Evolutionary conservation across 2,113 vertebrate species (phyloP), one percentile per base, ranked within the genome.

Genomic region (Tilapia sparmanii): DNA sequence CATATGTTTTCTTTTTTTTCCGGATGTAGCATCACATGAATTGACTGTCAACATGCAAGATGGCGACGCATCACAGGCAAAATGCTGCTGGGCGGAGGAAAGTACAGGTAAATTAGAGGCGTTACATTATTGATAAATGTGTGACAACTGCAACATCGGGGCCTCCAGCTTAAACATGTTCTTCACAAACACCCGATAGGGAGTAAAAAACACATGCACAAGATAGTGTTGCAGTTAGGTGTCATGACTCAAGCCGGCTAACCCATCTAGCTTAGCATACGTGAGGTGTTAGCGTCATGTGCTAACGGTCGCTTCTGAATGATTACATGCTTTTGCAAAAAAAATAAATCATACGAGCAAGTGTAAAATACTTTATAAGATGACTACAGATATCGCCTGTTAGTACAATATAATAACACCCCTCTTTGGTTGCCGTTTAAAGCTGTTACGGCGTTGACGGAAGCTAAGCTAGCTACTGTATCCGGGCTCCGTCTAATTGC

Each of bases 11-110:
- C 68, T 85, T 90, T 76, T 91, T 89, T 89, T 87, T 57, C 92
- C 96, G 97, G 98, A 99, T 96, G 94, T 98, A 96, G 97, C 96
- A 84, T 95, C 94, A 95, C 92, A 96, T 95, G 82, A 86, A 86
- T 87, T 91, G 91, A 95, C 96, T 98, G 98, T 98, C 98, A 99
- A 99, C 98, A 99, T 98, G 98, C 96, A 99, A 99, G 97, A 99
- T 99, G 98, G 98, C 98, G 96, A 97, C 98, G 52, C 98, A 98
- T 98, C 98, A 99, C 96, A 97, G 98, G 96, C 98, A 99, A 96
- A 99, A 99, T 96, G 97, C 98, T 94, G 98, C 98, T 90, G 98
- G 98, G 96, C 98, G 98, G 95, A 97, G 98, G 95, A 99, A 99
- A 98, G 98, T 99, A 50, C 98, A 98, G 97, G 98, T 98, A 95